Conservation (phyloP, 2,797 vertebrate genomes). For the Atherinosoma microstoma region DNA sequence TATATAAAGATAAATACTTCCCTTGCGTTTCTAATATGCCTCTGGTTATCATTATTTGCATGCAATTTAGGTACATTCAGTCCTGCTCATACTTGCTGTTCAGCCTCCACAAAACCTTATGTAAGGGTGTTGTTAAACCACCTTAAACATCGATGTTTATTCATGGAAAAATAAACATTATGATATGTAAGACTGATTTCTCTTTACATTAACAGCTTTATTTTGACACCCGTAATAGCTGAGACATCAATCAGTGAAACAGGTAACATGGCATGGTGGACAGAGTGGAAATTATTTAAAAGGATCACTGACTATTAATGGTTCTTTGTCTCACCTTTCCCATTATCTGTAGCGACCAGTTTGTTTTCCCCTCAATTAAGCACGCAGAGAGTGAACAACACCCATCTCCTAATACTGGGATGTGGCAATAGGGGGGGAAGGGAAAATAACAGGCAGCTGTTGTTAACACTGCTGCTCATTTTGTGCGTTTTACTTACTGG, state of each 20-base stretch:
- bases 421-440: conserved; percentile 65
- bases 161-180: conserved; percentile 17
- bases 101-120: conserved; percentile 35
- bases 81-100: conserved; percentile 33
- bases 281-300: conserved; percentile 74
- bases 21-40: conserved; percentile 22
- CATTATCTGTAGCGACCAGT: conserved; percentile 79
- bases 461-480: conserved; percentile 55
- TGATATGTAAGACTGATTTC: conserved; percentile 48
- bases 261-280: conserved; percentile 54
- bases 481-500: conserved; percentile 38
- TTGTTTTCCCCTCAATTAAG: conserved; percentile 81
- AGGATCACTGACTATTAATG: conserved; percentile 74
- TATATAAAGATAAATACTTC: conserved; percentile 54
- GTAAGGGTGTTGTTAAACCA: conserved; percentile 37
- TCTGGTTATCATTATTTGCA: conserved; percentile 31
- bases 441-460: conserved; percentile 62
- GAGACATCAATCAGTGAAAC: conserved; percentile 55
- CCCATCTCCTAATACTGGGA: conserved; percentile 65
- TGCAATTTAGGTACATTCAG: conserved; percentile 20
- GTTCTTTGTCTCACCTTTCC: conserved; percentile 75
- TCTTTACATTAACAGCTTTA: conserved; percentile 49
- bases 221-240: conserved; percentile 46
- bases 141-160: conserved; percentile 41
- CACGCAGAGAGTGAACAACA: conserved; percentile 71